Conservation (phyloP, 1,140 invertebrate genomes). For the Heterodera schachtii region DNA sequence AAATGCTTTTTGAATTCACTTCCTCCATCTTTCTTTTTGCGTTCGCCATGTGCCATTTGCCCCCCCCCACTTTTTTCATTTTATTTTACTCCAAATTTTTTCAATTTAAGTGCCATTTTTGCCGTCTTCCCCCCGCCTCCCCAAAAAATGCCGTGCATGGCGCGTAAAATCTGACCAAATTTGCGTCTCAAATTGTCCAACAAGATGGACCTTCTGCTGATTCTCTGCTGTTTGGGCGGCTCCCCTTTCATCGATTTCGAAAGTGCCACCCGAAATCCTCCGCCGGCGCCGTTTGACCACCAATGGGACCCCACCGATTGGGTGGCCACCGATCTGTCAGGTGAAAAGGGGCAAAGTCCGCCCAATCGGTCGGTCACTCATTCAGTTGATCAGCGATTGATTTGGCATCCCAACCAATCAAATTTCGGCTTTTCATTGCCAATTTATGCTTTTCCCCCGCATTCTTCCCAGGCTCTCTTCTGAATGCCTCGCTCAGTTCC, state of each 20-base stretch:
- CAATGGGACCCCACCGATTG: constrained; percentile 30
- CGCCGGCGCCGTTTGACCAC: constrained; percentile 5
- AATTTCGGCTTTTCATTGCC: background rate
- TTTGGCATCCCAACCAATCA: too few species aligned
- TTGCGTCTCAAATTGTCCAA: too few species aligned
- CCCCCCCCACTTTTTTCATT: too few species aligned
- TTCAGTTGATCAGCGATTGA: too few species aligned
- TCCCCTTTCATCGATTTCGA: constrained; percentile 20
- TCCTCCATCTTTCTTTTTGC: too few species aligned
- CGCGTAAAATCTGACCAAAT: background rate
- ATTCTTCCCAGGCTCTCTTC: constrained; percentile 1
- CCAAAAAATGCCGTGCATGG: background rate
- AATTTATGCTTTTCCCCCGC: background rate
- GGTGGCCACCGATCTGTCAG: constrained; percentile 26
- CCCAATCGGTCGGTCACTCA: too few species aligned
- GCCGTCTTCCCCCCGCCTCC: background rate
- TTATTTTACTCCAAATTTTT: background rate
- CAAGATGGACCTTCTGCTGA: constrained; percentile 24
- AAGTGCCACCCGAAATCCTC: background rate
- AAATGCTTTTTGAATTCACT: background rate
- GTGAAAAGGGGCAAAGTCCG: background rate
- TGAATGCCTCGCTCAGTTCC: background rate
- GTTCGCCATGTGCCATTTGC: too few species aligned
- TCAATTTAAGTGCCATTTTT: background rate
- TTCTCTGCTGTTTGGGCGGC: constrained; percentile 32